Base-by-base conservation (phyloP, 2,888 invertebrate genomes). In the Ferrisia virgata region DNA sequence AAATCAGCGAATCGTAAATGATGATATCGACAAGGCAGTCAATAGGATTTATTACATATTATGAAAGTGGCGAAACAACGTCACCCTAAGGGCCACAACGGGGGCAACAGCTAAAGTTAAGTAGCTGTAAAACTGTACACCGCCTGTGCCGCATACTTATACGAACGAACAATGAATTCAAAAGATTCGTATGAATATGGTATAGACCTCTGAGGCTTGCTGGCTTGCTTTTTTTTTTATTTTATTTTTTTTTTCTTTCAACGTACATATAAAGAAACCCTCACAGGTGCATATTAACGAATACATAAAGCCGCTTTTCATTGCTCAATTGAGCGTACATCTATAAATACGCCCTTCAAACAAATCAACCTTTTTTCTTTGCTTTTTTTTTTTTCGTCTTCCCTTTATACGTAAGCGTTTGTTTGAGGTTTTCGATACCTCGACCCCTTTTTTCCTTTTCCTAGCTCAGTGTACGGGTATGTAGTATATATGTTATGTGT, bases 281-380 rank as follows among this genome's bases (percentile, higher is more conserved):
- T 80, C 80, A 53, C 80, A 80, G 80, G 80, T 80, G 80, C 80
- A 9, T 36, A 43, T 80, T 80, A 53, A 80, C 80, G 80, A 80
- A 80, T 53, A 53, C 53, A 43, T 80, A 80, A 80, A 43, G 47
- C 47, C 40, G 47, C 53, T 80, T 80, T 80, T 80, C 43, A 80
- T 80, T 53, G 80, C 80, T 80, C 80, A 80, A 80, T 80, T 80
- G 80, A 80, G 80, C 47, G 80, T 80, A 33, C 47, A 47, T 80
- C 53, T 80, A 80, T 80, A 80, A 80, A 80, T 80, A 80, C 43
- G 53, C 43, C 47, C 80, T 53, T 80, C 80, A 53, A 80, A 53
- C 80, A 47, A 47, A 80, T 53, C 80, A 53, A 80, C 53, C 80
- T 47, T 80, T 80, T 79, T 72, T 47, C n/a, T n/a, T n/a, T n/a